Evolutionary conservation across 2,888 invertebrate genomes (phyloP).

Genomic region (Xestia rhomboidea): DNA sequence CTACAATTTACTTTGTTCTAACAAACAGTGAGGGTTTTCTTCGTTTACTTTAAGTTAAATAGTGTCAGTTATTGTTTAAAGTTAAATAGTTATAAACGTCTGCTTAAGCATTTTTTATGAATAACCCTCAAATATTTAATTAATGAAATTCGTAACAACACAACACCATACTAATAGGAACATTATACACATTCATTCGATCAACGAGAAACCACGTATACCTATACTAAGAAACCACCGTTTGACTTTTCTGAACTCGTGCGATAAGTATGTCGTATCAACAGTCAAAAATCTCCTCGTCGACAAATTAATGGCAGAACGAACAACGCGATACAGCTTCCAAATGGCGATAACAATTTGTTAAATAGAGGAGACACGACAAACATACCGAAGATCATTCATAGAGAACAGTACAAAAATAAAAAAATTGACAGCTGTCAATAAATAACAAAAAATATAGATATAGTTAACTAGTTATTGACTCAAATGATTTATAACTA

Average conservation of each 20-base stretch:
- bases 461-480: not conserved
- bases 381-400: not conserved
- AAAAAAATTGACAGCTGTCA: not conserved
- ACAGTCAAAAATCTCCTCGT: slow-evolving; percentile 18
- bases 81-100: not conserved
- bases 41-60: not conserved
- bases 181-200: not conserved
- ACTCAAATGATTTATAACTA: not conserved
- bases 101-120: not conserved
- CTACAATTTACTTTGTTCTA: not conserved
- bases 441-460: not conserved
- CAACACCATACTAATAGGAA: not conserved
- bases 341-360: slow-evolving; percentile 14
- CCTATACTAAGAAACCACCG: not conserved
- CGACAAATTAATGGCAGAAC: slow-evolving; percentile 13
- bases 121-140: not conserved
- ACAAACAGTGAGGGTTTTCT: not conserved
- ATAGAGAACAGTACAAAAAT: not conserved
- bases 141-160: not conserved
- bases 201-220: not conserved
- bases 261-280: slow-evolving; percentile 25
- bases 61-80: not conserved
- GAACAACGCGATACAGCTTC: slow-evolving; percentile 11
- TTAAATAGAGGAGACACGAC: not conserved
- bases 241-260: slow-evolving; percentile 7